Base-by-base conservation (phyloP, 2,113 vertebrate genomes). In the Glaucomys volans region DNA sequence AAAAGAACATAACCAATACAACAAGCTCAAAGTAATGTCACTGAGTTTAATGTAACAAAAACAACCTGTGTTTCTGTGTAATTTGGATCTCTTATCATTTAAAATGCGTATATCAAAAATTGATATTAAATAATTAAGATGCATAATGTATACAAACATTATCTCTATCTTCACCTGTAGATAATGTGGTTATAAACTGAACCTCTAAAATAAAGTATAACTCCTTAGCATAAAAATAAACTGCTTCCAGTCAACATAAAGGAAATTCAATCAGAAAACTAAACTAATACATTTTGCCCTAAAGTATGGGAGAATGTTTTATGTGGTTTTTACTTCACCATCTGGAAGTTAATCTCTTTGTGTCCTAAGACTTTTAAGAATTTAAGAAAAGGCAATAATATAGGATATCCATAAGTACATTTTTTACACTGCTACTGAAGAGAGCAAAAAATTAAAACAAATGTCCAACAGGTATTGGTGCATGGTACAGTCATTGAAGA, bases 261-360 rank as follows among this genome's bases (percentile, higher is more conserved):
- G 64, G 47, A 14, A 83, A 90, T 44, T 40, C 71, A 57, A 17
- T 66, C 24, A 57, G 67, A 66, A 88, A 95, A 82, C 9, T 26
- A 90, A 84, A 74, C 10, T 28, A 83, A 28, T 77, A 52, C 12
- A 59, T 90, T 92, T 82, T 87, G 79, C 52, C 67, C 24, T 93
- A 91, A 87, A 87, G 94, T 7, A 79, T 66, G 24, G 76, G 7
- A 69, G 32, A 72, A 93, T 93, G 30, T 77, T 79, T 91, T 85
- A 37, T 76, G 8, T 87, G 18, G 7, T 30, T 86, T 82, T 67
- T 72, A 24, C 64, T 35, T 80, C 1, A 83, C 87, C 2, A 67
- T 94, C 87, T 92, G 67, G 76, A 90, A 90, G 74, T 44, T 80
- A 40, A 62, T 87, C 72, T 85, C 24, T 91, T 87, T 74, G 37